Evolutionary conservation across 2,888 invertebrate species (phyloP), one percentile per base, ranked within the genome.

Genomic region (Lasioglossum marginatum): DNA sequence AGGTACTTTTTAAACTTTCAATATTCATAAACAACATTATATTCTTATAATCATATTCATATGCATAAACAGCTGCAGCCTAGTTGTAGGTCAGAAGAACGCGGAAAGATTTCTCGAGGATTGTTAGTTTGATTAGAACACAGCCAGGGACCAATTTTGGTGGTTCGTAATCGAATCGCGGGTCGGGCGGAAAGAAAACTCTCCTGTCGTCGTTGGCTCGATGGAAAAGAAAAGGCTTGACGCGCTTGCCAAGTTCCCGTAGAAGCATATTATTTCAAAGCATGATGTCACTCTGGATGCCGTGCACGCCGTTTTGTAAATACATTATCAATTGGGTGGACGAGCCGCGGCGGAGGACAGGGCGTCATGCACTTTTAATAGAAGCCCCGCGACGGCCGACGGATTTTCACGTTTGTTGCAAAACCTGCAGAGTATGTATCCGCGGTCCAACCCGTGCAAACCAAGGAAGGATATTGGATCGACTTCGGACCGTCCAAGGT

Each of bases 181-280:
- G 5, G 66, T 31, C 34, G 23, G 57, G 4, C 34, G 37, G 66
- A 23, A 34, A 68, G 66, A 68, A 68, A 34, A 37, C 66, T 43
- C 43, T 1, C 14, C 48, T 16, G 37, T 27, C 68, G 66, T 40
- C 23, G 52, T 78, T 68, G 77, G 77, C 68, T 79, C 19, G 57
- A 63, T 45, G 43, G 45, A 70, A 70, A 74, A 70, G 60, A 74
- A 78, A 78, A 52, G 37, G 23, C 19, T 43, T 8, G 23, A 10
- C 10, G 16, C 16, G 34, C 1, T 71, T 91, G 91, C 87, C 91
- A 91, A 91, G 83, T 86, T 77, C 27, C 80, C 79, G 78, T 79
- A 57, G 72, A 78, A 81, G 74, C 78, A 72, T 85, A 92, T 91
- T 91, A 91, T 91, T 91, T 91, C 87, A 83, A 90, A 89, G 79